Evolutionary conservation across 2,888 invertebrate genomes (phyloP).

Genomic region (Phymatocera aterrima): DNA sequence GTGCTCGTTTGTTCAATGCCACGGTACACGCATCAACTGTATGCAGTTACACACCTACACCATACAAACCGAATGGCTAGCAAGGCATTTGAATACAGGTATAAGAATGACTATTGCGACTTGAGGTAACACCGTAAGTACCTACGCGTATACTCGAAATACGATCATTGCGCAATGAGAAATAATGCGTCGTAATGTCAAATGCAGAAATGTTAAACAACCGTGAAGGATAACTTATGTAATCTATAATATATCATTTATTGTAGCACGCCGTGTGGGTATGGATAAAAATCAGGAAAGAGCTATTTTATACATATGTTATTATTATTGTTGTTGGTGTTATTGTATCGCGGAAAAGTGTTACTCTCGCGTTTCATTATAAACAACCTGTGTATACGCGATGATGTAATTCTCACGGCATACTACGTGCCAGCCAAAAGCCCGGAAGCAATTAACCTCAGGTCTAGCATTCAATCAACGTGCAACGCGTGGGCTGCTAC

Average conservation of each 20-base stretch:
- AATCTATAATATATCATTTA: background rate
- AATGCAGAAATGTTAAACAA: background rate
- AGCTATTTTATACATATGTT: background rate
- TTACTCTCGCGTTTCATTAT: background rate
- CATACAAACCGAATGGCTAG: too few species aligned
- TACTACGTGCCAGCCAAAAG: slow-evolving; percentile 23
- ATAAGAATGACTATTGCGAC: background rate
- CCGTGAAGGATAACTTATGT: background rate
- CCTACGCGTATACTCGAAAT: background rate
- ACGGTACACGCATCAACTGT: background rate
- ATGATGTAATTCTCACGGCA: slow-evolving; percentile 37
- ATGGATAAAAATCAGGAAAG: background rate
- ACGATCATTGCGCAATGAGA: background rate
- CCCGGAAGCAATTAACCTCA: slow-evolving; percentile 38
- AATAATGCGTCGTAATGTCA: slow-evolving; percentile 2
- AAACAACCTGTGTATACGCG: slow-evolving; percentile 7
- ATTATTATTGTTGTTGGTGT: background rate
- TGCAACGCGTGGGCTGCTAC: slow-evolving; percentile 27
- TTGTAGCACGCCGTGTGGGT: background rate
- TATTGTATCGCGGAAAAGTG: background rate
- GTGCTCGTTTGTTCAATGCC: background rate
- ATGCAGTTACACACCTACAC: background rate
- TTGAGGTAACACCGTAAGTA: background rate
- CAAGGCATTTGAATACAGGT: background rate
- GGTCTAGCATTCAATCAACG: slow-evolving; percentile 36